Percentiles rank a stretch among this genome's conserved stretches.
phyloP scores from a whole-genome alignment of 2,797 vertebrate species.

The Spinibarbus caldwelli region DNA sequence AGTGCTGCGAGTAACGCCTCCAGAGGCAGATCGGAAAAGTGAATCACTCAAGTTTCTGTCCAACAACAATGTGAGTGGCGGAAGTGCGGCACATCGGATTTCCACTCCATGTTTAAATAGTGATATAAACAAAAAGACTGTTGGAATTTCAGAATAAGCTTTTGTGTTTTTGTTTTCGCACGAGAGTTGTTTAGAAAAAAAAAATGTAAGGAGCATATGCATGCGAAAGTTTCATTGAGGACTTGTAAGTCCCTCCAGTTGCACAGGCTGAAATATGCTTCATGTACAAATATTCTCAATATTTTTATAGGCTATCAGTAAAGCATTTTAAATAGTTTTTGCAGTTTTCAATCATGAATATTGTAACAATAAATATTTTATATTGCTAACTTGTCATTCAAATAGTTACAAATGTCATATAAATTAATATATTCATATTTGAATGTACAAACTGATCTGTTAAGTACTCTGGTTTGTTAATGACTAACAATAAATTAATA shows the following conservation, averaged over 20 bases:
- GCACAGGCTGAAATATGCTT: not conserved
- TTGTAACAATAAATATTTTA: not conserved
- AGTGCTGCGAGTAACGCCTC: slow-evolving; percentile 65
- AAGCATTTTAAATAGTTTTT: not conserved
- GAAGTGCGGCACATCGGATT: slow-evolving; percentile 66
- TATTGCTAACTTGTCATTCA: not conserved
- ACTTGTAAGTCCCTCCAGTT: not conserved
- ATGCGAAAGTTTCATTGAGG: slow-evolving; percentile 14
- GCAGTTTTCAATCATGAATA: not conserved
- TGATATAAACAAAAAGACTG: slow-evolving; percentile 32
- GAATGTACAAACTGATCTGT: not conserved
- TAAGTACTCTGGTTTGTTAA: not conserved
- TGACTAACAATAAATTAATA: not conserved
- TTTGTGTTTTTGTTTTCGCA: slow-evolving; percentile 33
- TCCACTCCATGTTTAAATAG: slow-evolving; percentile 55
- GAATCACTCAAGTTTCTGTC: slow-evolving; percentile 59
- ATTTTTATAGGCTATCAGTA: not conserved
- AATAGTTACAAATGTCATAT: not conserved
- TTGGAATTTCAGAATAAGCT: slow-evolving; percentile 5
- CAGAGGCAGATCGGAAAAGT: slow-evolving; percentile 44
- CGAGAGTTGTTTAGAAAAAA: slow-evolving; percentile 23
- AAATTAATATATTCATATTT: not conserved
- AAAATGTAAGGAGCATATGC: not conserved
- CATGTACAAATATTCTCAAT: not conserved
- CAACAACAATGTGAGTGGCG: slow-evolving; percentile 57